Conservation (phyloP, 2,888 invertebrate genomes). For the Agrilus biguttatus region DNA sequence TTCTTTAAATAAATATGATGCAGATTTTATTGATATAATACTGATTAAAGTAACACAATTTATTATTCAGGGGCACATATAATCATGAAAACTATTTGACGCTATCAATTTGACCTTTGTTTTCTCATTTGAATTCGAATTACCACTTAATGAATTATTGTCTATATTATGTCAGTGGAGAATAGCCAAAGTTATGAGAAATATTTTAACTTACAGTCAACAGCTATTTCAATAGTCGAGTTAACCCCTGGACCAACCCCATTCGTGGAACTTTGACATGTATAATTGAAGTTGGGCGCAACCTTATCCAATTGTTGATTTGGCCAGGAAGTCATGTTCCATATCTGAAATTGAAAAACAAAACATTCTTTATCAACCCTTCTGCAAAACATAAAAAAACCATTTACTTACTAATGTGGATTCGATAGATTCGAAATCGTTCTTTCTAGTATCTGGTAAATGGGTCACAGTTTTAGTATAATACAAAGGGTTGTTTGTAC, state of each 20-base stretch:
- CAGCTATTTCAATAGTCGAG: slow-evolving; percentile 71
- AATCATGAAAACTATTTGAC: too few relatives aligned
- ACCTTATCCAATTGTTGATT: slow-evolving; percentile 60
- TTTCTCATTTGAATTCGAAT: too few relatives aligned
- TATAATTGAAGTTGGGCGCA: slow-evolving; percentile 68
- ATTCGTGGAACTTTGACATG: slow-evolving; percentile 67
- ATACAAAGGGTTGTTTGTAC: slow-evolving; percentile 43
- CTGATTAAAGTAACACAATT: too few relatives aligned
- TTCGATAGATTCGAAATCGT: slow-evolving; percentile 78
- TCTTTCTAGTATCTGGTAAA: slow-evolving; percentile 60
- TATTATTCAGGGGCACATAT: too few relatives aligned
- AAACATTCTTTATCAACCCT: background rate
- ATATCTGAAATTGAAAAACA: slow-evolving; percentile 37
- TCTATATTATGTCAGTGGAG: too few relatives aligned
- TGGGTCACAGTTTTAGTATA: slow-evolving; percentile 51
- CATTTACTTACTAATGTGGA: slow-evolving; percentile 57
- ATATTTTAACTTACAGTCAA: slow-evolving; percentile 64
- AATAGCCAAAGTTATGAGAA: too few relatives aligned
- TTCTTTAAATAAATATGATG: too few relatives aligned
- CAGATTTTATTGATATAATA: too few relatives aligned
- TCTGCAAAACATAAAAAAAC: background rate
- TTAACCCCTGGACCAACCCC: slow-evolving; percentile 66
- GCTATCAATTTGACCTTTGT: too few relatives aligned
- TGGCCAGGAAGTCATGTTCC: slow-evolving; percentile 80
- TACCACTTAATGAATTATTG: too few relatives aligned